phyloP scores from a whole-genome alignment of 37 sponge, comb jelly and placozoan species.

The Ianthella basta region DNA sequence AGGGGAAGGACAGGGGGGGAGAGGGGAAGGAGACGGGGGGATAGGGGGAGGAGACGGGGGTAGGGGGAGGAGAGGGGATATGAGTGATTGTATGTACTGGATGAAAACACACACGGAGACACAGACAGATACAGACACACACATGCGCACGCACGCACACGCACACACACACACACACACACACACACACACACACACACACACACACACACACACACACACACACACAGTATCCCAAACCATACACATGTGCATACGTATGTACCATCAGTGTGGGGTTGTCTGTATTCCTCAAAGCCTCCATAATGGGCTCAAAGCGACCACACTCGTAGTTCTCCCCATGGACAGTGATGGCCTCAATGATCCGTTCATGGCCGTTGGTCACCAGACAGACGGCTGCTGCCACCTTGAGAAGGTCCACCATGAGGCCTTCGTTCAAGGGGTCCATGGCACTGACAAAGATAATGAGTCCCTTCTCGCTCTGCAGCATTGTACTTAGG shows the following conservation, averaged over 20 bases:
- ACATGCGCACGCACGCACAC: conserved; percentile 20
- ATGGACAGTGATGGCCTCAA: conserved; percentile 84
- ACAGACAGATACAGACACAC: conserved; percentile 19
- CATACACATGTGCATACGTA: not conserved
- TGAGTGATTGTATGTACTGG: not conserved
- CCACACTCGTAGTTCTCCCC: conserved; percentile 68
- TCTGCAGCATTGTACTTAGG: conserved; percentile 85
- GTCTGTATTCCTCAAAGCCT: conserved; percentile 72
- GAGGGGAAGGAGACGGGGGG: not conserved
- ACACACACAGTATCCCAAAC: conserved; percentile 27
- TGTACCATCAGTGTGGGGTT: conserved; percentile 69
- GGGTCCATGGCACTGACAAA: conserved; percentile 93
- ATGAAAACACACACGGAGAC: conserved; percentile 2
- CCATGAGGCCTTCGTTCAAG: conserved; percentile 85
- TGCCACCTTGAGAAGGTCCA: conserved; percentile 86
- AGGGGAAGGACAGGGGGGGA: not conserved
- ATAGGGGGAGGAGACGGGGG: too few relatives aligned
- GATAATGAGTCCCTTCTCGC: conserved; percentile 83
- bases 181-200: conserved; percentile 26
- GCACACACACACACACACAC: conserved; percentile 38
- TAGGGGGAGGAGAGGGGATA: not conserved
- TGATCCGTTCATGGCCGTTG: conserved; percentile 77
- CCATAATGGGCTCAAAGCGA: conserved; percentile 78
- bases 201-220: conserved; percentile 27
- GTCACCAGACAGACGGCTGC: conserved; percentile 96